Evolutionary conservation across 2,113 vertebrate species (phyloP), one percentile per base, ranked within the genome.

Genomic region (Notothenia coriiceps): DNA sequence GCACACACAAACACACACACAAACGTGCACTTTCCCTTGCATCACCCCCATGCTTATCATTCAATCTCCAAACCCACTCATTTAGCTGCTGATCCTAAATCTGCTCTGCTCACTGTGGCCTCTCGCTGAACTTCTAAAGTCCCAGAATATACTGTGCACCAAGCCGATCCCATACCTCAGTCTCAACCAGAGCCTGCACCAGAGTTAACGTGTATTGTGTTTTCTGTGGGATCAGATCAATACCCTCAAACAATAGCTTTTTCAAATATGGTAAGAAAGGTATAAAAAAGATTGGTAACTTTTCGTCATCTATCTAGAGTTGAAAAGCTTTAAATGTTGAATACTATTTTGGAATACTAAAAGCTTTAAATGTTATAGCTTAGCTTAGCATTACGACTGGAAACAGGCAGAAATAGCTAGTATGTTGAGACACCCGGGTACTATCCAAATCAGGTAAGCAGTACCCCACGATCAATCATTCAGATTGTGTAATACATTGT

Each of bases 81-180:
- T 87, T 88, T 81, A 82, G 83, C 85, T 82, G 44, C 67, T 74
- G 73, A 82, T 76, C 71, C 62, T 75, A 57, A 86, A 89, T 87
- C 84, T 79, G 74, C 74, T 88, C 70, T 62, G 66, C 49, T 79
- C 50, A 67, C 40, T 57, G 61, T 61, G 63, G 59, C 40, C 44
- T 70, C 69, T 64, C 63, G 61, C 65, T 60, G 74, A 68, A 44
- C 62, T 73, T 61, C 33, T 5, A 5, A 60, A 57, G n/a, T 59
- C 62, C 44, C 66, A 64, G 3, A 78, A 40, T 80, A 7, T 52
- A 64, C 10, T 52, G 43, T 43, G 62, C 46, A 77, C 70, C 10
- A 55, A 59, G 20, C 49, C 17, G 18, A 70, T 20, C 22, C 8
- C 1, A 1, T 40, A 18, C 50, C 44, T 65, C 40, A 17, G 1